Percentiles rank a stretch among this genome's conserved stretches.
Evolutionary conservation across 2,113 vertebrate genomes (phyloP).

Genomic region (Callithrix jacchus): DNA sequence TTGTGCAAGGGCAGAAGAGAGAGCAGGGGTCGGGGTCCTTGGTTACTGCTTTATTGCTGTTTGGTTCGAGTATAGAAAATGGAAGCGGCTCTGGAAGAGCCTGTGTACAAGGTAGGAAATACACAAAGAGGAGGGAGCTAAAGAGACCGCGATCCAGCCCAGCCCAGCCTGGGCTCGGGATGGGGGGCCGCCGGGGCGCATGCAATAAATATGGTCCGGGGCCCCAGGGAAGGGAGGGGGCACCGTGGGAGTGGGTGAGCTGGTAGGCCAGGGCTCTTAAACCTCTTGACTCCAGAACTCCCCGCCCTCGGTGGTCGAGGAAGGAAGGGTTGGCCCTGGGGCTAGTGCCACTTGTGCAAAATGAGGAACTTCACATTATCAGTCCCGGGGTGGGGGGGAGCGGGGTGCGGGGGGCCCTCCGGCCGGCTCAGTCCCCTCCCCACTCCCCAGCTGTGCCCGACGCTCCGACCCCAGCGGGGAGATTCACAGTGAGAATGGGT

Average conservation of each 20-base stretch:
- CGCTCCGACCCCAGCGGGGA: constrained; percentile 75
- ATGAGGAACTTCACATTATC: constrained; percentile 82
- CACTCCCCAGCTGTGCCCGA: constrained; percentile 63
- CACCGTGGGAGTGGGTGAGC: constrained; percentile 39
- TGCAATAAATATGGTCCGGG: constrained; percentile 79
- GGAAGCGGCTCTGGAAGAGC: constrained; percentile 79
- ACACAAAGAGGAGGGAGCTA: constrained; percentile 77
- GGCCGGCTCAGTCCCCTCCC: constrained; percentile 76
- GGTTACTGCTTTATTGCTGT: constrained; percentile 82
- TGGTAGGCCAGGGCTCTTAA: constrained; percentile 24
- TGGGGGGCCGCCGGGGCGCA: constrained; percentile 69
- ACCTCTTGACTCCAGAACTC: constrained; percentile 48
- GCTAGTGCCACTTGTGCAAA: constrained; percentile 82
- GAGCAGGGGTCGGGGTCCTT: constrained; percentile 64
- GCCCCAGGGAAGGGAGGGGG: constrained; percentile 49
- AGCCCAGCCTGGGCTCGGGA: constrained; percentile 60
- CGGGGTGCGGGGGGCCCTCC: constrained; percentile 60
- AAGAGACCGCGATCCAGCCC: constrained; percentile 69
- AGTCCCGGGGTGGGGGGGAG: constrained; percentile 72
- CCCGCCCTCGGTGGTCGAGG: background rate
- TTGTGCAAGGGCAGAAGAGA: constrained; percentile 48
- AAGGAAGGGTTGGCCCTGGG: constrained; percentile 67
- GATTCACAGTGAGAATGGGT: constrained; percentile 81
- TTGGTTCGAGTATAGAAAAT: constrained; percentile 82
- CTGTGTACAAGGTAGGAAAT: constrained; percentile 79